phyloP scores from a whole-genome alignment of 2,113 vertebrate genomes.

The Micronycteris hirsuta region DNA sequence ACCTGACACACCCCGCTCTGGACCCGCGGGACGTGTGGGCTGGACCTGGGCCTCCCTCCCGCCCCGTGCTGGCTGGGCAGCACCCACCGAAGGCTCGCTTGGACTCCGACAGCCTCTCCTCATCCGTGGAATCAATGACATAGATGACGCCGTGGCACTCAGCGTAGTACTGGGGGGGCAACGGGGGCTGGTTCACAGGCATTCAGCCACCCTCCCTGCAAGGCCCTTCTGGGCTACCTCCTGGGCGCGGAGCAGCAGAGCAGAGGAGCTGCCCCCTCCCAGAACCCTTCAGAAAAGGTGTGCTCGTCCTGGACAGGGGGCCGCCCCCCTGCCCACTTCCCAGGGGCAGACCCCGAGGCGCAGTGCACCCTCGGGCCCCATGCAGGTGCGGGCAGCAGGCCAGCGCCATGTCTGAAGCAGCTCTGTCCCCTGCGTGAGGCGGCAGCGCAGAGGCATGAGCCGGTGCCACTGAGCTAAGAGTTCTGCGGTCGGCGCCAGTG shows the following conservation, averaged over 20 bases:
- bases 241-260: neutral
- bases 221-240: neutral
- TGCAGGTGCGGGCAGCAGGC: fast-evolving
- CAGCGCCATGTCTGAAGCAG: neutral
- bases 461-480: neutral
- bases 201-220: neutral
- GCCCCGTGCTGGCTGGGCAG: neutral
- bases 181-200: neutral
- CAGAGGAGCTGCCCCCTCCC: neutral
- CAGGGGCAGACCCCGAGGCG: neutral
- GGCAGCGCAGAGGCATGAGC: neutral
- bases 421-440: neutral
- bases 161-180: conserved; percentile 90
- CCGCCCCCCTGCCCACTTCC: neutral
- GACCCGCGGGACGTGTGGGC: fast-evolving
- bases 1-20: fast-evolving
- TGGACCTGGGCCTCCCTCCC: neutral
- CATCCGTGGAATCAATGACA: conserved; percentile 96
- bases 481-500: neutral
- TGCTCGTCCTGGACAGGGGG: neutral
- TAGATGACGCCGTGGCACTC: conserved; percentile 98
- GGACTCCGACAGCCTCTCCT: conserved; percentile 92
- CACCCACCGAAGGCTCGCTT: conserved; percentile 93
- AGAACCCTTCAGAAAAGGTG: neutral
- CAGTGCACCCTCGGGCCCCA: fast-evolving